A percentile compares a stretch with the other conserved stretches of the same genome.
Evolutionary conservation across 2,113 vertebrate genomes (phyloP).

Genomic region (Terrapene triunguis): DNA sequence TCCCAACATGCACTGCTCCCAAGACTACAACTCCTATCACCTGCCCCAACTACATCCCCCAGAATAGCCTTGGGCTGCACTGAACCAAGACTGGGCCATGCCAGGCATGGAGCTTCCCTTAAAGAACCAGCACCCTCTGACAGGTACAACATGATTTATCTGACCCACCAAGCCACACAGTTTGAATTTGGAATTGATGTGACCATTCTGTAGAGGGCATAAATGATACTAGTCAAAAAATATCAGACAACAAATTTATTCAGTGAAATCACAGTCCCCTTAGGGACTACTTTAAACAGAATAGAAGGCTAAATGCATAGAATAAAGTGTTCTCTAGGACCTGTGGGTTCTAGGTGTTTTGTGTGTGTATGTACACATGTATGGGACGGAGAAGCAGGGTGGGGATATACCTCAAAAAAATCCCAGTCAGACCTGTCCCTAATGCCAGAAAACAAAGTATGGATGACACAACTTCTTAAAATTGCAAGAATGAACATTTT

Average conservation of each 20-base stretch:
- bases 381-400: background rate
- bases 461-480: background rate
- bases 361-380: background rate
- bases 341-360: background rate
- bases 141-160: background rate
- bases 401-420: background rate
- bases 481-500: background rate
- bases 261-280: background rate
- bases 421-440: background rate
- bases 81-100: background rate
- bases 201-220: background rate
- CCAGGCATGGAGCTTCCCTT: background rate
- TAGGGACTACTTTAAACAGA: background rate
- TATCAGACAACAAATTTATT: background rate
- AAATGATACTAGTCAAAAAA: background rate
- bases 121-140: rapidly evolving
- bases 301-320: background rate
- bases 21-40: background rate
- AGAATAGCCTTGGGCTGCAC: rapidly evolving
- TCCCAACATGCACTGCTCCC: background rate
- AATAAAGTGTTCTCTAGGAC: background rate
- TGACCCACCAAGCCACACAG: background rate
- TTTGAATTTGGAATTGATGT: background rate
- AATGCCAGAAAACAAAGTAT: background rate
- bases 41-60: background rate